Evolutionary conservation across 2,888 invertebrate species (phyloP), one percentile per base, ranked within the genome.

Genomic region (Isotomurus palustris): DNA sequence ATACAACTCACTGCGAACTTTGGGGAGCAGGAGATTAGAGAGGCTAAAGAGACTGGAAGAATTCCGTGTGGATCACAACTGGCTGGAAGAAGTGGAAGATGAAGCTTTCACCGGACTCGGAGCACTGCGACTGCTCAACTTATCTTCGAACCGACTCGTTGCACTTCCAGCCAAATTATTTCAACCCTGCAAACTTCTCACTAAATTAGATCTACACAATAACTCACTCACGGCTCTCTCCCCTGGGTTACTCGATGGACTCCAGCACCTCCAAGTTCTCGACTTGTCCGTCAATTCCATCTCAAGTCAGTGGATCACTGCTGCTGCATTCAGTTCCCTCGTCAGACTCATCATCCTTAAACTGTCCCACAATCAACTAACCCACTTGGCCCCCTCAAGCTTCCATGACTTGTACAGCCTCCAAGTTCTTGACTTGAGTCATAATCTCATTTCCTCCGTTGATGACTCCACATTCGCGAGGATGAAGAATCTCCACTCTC

Each of bases 151-250:
- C 75, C 82, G 83, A 64, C 77, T 91, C 69, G 84, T 83, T 35
- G 84, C 85, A 8, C 77, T 91, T 67, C 89, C 90, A 6, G 85
- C 87, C 32, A 86, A 87, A 73, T 77, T 89, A 73, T 87, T 91
- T 73, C 82, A 84, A 72, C 83, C 83, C 38, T 84, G 84, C n/a
- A 79, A 82, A 64, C 83, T 85, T 68, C 78, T 89, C 43, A 81
- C 83, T 60, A 84, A 87, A 74, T 79, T 89, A 68, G 83, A 87
- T 72, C 78, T 88, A 52, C 83, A 85, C 72, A 88, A 88, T 73
- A 90, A 90, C 74, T 84, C 87, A 8, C 74, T 90, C 38, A 82
- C 84, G 66, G 85, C 85, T 3, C 78, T 89, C 49, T 86, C 87
- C 12, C 86, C 87, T 12, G 87, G 86, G 40, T 76, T 88, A 32